Evolutionary conservation across 2,113 vertebrate genomes (phyloP).

Genomic region (Notarius quadriscutis): DNA sequence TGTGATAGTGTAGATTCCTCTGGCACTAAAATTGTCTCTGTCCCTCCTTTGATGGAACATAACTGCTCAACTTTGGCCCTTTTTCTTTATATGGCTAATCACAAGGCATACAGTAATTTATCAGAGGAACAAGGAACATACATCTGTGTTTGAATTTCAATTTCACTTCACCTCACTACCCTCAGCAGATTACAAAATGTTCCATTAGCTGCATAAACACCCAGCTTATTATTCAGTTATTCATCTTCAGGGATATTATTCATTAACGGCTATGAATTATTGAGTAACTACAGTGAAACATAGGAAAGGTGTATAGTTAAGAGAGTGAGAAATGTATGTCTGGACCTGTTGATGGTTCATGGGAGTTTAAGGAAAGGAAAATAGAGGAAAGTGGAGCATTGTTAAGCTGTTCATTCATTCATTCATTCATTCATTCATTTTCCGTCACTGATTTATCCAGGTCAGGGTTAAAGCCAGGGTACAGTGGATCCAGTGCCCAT

Average conservation of each 20-base stretch:
- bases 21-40: background rate
- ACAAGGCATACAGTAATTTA: background rate
- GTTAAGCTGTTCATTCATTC: background rate
- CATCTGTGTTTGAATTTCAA: background rate
- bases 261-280: background rate
- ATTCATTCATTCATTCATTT: background rate
- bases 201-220: background rate
- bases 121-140: background rate
- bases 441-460: background rate
- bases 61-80: background rate
- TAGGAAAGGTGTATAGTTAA: background rate
- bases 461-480: background rate
- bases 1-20: background rate
- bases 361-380: background rate
- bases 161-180: background rate
- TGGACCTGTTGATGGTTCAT: background rate
- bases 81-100: background rate
- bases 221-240: background rate
- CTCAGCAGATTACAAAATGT: background rate
- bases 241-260: background rate
- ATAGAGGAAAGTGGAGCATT: background rate
- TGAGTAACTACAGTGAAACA: background rate
- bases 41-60: background rate
- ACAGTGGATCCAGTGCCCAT: background rate
- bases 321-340: background rate